A percentile compares a stretch with the other conserved stretches of the same genome.
Evolutionary conservation across 2,113 vertebrate genomes (phyloP).

Genomic region (Phalacrocorax pelagicus): DNA sequence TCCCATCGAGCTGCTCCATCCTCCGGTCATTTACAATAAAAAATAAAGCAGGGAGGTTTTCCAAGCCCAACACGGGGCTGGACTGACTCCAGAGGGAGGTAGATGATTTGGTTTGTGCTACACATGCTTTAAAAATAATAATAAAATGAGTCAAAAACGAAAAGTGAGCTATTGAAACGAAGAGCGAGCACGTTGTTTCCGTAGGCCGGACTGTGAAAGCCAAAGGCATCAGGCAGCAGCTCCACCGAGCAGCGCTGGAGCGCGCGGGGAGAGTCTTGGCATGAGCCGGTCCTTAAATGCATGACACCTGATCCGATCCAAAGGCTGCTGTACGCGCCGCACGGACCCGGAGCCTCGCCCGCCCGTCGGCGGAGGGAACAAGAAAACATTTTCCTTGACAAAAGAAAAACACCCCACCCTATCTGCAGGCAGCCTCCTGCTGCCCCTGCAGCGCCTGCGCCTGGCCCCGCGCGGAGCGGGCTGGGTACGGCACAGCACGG

Average conservation of each 20-base stretch:
- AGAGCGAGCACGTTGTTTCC: not conserved
- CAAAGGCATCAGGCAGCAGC: conserved; percentile 5
- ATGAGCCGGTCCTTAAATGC: not conserved
- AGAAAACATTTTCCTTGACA: conserved; percentile 58
- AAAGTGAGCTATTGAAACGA: not conserved
- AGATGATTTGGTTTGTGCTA: conserved; percentile 4
- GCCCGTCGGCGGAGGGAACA: conserved; percentile 20
- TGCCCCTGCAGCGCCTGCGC: not conserved
- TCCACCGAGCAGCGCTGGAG: not conserved
- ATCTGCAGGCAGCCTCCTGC: not conserved
- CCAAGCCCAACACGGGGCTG: conserved; percentile 55
- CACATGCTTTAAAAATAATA: conserved; percentile 52
- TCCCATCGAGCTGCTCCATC: conserved; percentile 46
- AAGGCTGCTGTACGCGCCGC: not conserved
- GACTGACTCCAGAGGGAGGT: conserved; percentile 22
- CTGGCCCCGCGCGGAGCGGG: fast-evolving
- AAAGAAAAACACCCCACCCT: conserved; percentile 41
- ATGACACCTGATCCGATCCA: not conserved
- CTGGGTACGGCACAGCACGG: fast-evolving
- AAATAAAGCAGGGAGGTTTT: conserved; percentile 46
- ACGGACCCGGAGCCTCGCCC: not conserved
- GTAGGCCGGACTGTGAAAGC: not conserved
- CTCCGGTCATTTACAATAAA: conserved; percentile 33
- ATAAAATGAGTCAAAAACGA: not conserved
- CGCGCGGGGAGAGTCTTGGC: conserved; percentile 14